Conservation (phyloP, 1,140 invertebrate genomes). For the Agrypnia vestita region DNA sequence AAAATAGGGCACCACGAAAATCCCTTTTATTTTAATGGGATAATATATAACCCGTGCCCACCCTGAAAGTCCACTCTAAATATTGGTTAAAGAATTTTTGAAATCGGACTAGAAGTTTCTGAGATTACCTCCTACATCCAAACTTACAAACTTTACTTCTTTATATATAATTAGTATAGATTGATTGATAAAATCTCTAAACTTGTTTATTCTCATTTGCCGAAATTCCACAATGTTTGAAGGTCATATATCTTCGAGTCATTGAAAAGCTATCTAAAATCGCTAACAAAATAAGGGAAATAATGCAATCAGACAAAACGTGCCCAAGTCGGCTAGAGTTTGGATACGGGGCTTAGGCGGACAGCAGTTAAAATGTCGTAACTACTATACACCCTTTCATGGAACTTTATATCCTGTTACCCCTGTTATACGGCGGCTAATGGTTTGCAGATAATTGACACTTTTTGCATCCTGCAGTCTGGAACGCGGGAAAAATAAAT, state of each 20-base stretch:
- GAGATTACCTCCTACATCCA: too few species aligned
- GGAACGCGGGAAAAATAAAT: too few species aligned
- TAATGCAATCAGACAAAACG: constrained; percentile 42
- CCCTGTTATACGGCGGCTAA: neutral
- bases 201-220: neutral
- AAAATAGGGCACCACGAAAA: too few species aligned
- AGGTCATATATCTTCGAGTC: neutral
- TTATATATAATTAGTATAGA: too few species aligned
- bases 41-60: neutral
- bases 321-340: constrained; percentile 20
- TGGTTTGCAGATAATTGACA: neutral
- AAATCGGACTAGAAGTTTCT: too few species aligned
- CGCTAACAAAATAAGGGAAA: neutral
- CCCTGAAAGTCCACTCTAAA: too few species aligned
- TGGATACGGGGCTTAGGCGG: neutral
- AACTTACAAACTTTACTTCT: too few species aligned
- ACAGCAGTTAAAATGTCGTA: neutral
- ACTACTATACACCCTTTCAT: neutral
- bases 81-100: too few species aligned
- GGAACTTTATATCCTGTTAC: neutral
- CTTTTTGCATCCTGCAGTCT: too few species aligned
- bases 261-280: constrained; percentile 6
- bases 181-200: neutral
- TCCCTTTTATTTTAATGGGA: too few species aligned
- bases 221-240: neutral